Base-by-base conservation (phyloP, 2,113 vertebrate species). In the Labrus mixtus region DNA sequence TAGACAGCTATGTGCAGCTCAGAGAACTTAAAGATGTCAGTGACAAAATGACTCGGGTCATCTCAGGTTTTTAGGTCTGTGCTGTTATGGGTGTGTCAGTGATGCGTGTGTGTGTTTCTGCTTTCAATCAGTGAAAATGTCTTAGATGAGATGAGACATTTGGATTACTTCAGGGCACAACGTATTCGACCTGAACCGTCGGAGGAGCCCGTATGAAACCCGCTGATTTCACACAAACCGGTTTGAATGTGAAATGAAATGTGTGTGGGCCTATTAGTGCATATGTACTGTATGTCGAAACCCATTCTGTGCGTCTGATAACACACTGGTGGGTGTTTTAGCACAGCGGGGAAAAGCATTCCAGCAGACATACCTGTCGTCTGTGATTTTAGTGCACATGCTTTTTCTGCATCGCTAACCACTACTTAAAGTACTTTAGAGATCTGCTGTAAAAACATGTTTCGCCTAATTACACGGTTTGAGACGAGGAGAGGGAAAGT, bases 401-500 rank as follows among this genome's bases (percentile, higher is more conserved):
- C 79, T 78, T 39, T 19, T 72, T 45, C 43, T 65, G 64, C 76
- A 36, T 57, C 22, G 29, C 85, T 58, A 92, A 88, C 85, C 65
- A 23, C 63, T 73, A 90, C 85, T 91, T 90, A 85, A 59, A 72
- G 63, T 36, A 41, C 77, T 87, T 78, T 55, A 66, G 66, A 81
- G 67, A 79, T 87, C 53, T 69, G 71, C 87, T 84, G 84, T 90
- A 84, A 89, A 88, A 92, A 89, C 89, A 89, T 76, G 83, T 82
- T 87, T 68, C 46, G 15, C 39, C 48, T 89, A 90, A 92, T 93
- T 82, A 87, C 77, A 90, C 23, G 83, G 73, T 90, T 62, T 58
- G 68, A 10, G 50, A 68, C 4, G 13, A 46, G 56, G 71, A 71
- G 73, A 84, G 87, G 71, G 88, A 92, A 91, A 89, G 89, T 90